Evolutionary conservation across 2,797 vertebrate genomes (phyloP).

Genomic region (Hephaestus fuliginosus): DNA sequence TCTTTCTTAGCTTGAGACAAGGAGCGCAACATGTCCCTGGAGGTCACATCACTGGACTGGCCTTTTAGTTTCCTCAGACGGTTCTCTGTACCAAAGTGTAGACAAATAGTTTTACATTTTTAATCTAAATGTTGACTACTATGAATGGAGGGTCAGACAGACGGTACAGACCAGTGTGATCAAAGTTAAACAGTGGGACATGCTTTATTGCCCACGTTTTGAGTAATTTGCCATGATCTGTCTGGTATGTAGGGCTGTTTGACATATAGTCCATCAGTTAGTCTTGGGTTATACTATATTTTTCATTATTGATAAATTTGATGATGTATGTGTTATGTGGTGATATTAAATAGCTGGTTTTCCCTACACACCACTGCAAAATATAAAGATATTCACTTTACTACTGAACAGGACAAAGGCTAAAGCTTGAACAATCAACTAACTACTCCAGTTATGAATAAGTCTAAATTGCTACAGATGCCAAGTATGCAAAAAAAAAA

Average conservation of each 20-base stretch:
- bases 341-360: no score
- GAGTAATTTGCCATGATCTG: neutral
- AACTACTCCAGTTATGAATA: neutral
- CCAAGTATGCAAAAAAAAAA: neutral
- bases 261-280: neutral
- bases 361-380: no score
- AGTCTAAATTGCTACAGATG: neutral
- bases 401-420: neutral
- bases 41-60: conserved; percentile 93
- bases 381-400: no score
- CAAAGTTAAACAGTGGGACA: neutral
- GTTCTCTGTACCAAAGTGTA: conserved; percentile 86
- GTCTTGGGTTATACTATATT: neutral
- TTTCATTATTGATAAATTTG: neutral
- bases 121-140: neutral
- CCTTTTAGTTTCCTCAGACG: conserved; percentile 95
- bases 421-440: neutral
- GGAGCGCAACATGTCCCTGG: conserved; percentile 95
- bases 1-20: conserved; percentile 97
- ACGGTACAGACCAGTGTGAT: neutral
- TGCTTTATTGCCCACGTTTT: neutral
- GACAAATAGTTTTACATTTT: neutral
- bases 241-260: neutral
- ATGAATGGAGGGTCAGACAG: neutral
- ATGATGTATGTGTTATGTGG: neutral